Conservation (phyloP, 2,797 vertebrate genomes). For the Neostethus bicornis region DNA sequence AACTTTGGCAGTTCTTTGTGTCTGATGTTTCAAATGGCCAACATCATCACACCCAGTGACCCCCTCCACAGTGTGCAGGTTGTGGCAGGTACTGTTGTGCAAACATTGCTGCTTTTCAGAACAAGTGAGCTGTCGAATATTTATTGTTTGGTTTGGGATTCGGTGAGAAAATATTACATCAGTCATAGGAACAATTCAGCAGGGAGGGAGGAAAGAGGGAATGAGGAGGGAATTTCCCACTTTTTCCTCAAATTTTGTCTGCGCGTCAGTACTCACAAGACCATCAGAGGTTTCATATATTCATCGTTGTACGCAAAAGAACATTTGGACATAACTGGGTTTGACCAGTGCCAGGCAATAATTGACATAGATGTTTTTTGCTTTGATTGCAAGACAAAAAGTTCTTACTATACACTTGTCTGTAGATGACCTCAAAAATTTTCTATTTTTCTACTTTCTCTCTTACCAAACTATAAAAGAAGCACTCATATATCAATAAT, state of each 20-base stretch:
- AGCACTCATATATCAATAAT: not conserved
- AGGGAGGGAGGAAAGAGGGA: not conserved
- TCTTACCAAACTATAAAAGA: no score
- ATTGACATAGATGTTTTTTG: no score
- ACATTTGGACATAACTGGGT: no score
- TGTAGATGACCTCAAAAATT: no score
- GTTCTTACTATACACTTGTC: no score
- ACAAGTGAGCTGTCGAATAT: constrained; percentile 69
- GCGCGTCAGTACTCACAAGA: constrained; percentile 24
- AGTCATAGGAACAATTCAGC: constrained; percentile 34
- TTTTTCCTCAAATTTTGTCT: constrained; percentile 38
- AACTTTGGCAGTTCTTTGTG: not conserved
- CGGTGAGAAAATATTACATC: constrained; percentile 64
- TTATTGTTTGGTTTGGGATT: constrained; percentile 75
- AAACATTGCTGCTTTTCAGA: constrained; percentile 66
- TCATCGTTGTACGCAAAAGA: constrained; percentile 9
- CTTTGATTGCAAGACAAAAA: no score
- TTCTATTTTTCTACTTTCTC: no score
- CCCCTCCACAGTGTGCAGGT: constrained; percentile 49
- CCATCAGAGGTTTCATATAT: constrained; percentile 16
- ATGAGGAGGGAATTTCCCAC: constrained; percentile 59
- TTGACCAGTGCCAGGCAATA: not conserved
- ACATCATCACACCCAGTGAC: constrained; percentile 28
- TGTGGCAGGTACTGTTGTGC: constrained; percentile 65
- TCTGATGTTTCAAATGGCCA: constrained; percentile 33